Conservation (phyloP, 2,888 invertebrate genomes). For the Nomada ruficornis region DNA sequence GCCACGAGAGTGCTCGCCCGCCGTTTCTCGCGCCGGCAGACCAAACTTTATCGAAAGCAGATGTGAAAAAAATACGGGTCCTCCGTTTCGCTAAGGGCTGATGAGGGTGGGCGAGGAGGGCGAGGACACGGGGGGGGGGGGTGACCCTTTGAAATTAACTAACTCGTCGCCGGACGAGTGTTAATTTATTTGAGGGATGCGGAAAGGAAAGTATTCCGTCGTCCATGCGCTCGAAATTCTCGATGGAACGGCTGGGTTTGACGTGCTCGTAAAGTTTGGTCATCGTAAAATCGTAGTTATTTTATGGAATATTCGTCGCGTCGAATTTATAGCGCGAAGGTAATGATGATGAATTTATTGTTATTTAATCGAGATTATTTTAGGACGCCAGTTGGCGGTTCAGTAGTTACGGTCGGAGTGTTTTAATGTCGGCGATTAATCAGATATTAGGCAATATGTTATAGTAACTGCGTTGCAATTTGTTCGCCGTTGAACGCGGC, state of each 20-base stretch:
- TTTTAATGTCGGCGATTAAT: conserved; percentile 10
- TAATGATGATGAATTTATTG: neutral
- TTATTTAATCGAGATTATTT: neutral
- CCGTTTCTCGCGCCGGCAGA: conserved; percentile 23
- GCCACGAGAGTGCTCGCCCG: conserved; percentile 68
- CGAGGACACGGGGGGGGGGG: too few species aligned
- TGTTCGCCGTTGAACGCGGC: neutral
- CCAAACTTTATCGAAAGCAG: conserved; percentile 32
- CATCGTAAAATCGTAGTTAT: too few species aligned
- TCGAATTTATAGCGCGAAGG: neutral
- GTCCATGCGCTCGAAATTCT: neutral
- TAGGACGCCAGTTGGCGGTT: neutral
- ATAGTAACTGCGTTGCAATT: neutral
- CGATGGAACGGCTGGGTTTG: neutral
- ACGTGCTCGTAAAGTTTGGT: neutral
- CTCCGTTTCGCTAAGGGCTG: neutral
- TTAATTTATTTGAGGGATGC: conserved; percentile 17
- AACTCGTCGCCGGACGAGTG: conserved; percentile 2
- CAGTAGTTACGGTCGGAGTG: neutral
- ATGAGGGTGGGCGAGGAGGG: too few species aligned
- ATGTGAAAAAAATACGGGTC: conserved; percentile 9
- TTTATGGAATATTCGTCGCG: neutral
- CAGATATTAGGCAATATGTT: neutral
- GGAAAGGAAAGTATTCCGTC: neutral
- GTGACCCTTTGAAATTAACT: conserved; percentile 13